Evolutionary conservation across 2,113 vertebrate species (phyloP), one percentile per base, ranked within the genome.

Genomic region (Bolborhynchus lineola): DNA sequence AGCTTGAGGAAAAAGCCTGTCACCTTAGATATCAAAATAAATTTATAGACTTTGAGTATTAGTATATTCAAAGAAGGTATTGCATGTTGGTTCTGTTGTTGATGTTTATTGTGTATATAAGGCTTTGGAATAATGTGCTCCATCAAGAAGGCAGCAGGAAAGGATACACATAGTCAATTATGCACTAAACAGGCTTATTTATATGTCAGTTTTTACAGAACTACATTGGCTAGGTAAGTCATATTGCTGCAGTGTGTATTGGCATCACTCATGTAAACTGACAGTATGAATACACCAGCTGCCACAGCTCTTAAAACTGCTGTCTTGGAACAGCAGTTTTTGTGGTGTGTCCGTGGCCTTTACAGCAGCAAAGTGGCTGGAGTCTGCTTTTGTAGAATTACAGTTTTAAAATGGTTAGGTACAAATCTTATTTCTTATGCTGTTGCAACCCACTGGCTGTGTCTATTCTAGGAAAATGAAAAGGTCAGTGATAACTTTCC

Each of bases 381-480:
- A 86, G 42, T 91, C 44, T 90, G 46, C 84, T 77, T 88, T 80
- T 93, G 41, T 33, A 72, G 82, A 93, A 86, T 80, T 77, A 87
- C 57, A 59, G 78, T 76, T 92, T 81, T 81, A 29, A 91, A 90
- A 82, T 83, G 70, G 44, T 47, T 82, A 75, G 62, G 69, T 82
- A 94, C 95, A 96, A 96, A 72, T 85, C 90, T 87, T 92, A 65
- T 71, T 96, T 95, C 81, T 90, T 96, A 95, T 87, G 87, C 93
- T 82, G 64, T 89, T 96, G 75, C 82, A 96, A 59, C 71, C 92
- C 50, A 91, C 82, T 94, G 82, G 59, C 87, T 95, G 76, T 60
- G 52, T 94, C 94, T 97, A 10, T 93, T 93, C 82, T 82, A 93
- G 75, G 87, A 94, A 95, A 94, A 95, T 95, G 91, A 95, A 96